Percentiles rank a stretch among this genome's conserved stretches.
These are phyloP conservation scores for Botia almorhae DNA, from an alignment of 2,797 vertebrate genomes.

Conservation along the genomic window DNA sequence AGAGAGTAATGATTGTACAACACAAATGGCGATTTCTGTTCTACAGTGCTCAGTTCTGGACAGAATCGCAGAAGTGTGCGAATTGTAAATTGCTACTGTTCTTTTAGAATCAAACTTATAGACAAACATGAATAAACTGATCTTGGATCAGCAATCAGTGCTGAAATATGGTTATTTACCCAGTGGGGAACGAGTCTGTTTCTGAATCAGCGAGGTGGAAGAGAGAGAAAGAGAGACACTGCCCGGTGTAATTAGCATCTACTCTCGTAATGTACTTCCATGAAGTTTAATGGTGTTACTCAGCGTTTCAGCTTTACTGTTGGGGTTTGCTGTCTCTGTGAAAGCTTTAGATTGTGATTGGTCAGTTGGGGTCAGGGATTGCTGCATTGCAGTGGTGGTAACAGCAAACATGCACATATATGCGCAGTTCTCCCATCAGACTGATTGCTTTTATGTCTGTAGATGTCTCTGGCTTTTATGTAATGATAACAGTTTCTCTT, in stretches of 20 bases:
- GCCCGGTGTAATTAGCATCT: constrained; percentile 49
- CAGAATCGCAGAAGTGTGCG: background rate
- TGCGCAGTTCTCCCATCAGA: constrained; percentile 3
- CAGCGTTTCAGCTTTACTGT: constrained; percentile 41
- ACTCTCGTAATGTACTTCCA: constrained; percentile 48
- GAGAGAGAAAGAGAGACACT: constrained; percentile 19
- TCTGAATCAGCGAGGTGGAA: constrained; percentile 11
- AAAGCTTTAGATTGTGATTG: constrained; percentile 45
- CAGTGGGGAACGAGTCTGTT: constrained; percentile 11
- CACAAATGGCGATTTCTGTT: background rate
- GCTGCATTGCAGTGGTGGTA: constrained; percentile 52
- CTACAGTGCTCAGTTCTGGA: background rate
- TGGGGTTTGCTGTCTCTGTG: constrained; percentile 36
- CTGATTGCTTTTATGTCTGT: constrained; percentile 23
- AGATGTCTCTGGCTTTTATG: constrained; percentile 24
- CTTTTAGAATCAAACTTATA: background rate
- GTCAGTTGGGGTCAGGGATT: constrained; percentile 30
- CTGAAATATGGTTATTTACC: constrained; percentile 19
- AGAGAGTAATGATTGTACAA: background rate
- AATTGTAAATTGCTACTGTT: background rate
- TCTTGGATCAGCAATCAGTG: background rate
- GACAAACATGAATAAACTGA: constrained; percentile 28
- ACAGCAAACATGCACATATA: constrained; percentile 13
- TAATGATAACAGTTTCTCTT: constrained; percentile 18
- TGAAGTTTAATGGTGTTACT: constrained; percentile 47